Evolutionary conservation across 1,140 invertebrate species (phyloP).

Genomic region (Drosophila hydei): DNA sequence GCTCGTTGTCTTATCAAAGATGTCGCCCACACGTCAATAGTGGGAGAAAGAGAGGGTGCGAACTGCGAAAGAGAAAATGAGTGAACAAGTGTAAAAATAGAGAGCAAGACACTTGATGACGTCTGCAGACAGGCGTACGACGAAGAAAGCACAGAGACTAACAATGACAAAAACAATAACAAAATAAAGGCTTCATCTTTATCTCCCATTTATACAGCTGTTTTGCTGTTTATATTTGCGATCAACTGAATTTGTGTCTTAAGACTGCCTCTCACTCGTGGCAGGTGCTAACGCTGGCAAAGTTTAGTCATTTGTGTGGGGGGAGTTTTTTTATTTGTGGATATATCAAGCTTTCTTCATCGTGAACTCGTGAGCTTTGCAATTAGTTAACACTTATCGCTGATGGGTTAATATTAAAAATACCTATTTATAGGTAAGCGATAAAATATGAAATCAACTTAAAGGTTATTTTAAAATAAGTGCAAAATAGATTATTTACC

Average conservation of each 20-base stretch:
- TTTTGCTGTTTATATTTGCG: constrained; percentile 43
- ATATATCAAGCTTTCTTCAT: constrained; percentile 47
- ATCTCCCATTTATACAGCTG: constrained; percentile 59
- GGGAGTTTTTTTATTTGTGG: constrained; percentile 16
- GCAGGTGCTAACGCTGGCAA: background rate
- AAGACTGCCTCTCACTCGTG: constrained; percentile 37
- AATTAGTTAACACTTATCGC: constrained; percentile 52
- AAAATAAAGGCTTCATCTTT: constrained; percentile 36
- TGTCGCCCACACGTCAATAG: constrained; percentile 17
- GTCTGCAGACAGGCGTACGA: constrained; percentile 28
- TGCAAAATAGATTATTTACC: no score
- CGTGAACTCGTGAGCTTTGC: constrained; percentile 30
- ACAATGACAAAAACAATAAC: constrained; percentile 13
- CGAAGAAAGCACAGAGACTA: constrained; percentile 13
- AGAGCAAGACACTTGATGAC: constrained; percentile 52
- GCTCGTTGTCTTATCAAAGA: constrained; percentile 49
- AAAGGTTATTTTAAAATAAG: background rate
- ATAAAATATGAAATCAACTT: background rate
- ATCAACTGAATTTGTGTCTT: constrained; percentile 29
- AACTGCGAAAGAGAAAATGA: background rate
- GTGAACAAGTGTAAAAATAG: constrained; percentile 12
- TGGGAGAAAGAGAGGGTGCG: background rate
- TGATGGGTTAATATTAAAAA: constrained; percentile 42
- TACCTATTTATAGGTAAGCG: background rate
- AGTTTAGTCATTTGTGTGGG: constrained; percentile 43